Percentiles rank a stretch among this genome's conserved stretches.
These are phyloP conservation scores for Calliphora vicina DNA, from an alignment of 1,140 invertebrate species.

Conservation along the genomic window DNA sequence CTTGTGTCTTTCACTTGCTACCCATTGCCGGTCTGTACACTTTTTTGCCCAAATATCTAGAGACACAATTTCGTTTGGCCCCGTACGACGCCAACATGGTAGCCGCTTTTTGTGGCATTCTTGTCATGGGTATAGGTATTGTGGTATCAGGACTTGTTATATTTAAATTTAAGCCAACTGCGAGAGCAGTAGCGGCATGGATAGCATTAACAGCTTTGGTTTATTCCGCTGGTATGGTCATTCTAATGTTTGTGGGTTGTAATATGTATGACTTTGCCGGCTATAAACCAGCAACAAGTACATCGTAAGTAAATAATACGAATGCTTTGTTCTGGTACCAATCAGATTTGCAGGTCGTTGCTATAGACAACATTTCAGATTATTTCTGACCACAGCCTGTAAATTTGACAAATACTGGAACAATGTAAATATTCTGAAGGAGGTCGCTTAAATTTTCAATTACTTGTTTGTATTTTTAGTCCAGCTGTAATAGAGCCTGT, in stretches of 20 bases:
- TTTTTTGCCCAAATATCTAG: conserved; percentile 92
- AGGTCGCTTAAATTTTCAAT: no score
- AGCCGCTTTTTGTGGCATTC: conserved; percentile 88
- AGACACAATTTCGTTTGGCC: conserved; percentile 88
- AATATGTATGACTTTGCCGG: conserved; percentile 84
- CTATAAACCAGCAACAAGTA: conserved; percentile 61
- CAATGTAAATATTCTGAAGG: neutral
- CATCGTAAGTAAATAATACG: conserved; percentile 44
- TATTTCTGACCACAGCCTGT: neutral
- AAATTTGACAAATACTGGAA: neutral
- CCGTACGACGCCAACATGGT: conserved; percentile 90
- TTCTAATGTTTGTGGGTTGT: conserved; percentile 89
- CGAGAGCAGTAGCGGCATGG: conserved; percentile 87
- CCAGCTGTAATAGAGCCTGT: conserved; percentile 65
- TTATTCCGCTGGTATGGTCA: conserved; percentile 86
- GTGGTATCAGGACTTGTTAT: conserved; percentile 88
- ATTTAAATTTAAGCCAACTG: conserved; percentile 81
- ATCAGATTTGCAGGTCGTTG: no score
- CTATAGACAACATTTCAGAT: no score
- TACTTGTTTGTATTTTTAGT: conserved; percentile 40
- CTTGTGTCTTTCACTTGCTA: conserved; percentile 86
- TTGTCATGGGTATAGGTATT: conserved; percentile 91
- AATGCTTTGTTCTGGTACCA: no score
- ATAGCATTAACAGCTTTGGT: conserved; percentile 86
- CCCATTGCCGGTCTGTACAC: conserved; percentile 91